Percentiles rank a stretch among this genome's conserved stretches.
Conservation (phyloP, 2,113 vertebrate genomes). For the Mastomys natalensis region DNA sequence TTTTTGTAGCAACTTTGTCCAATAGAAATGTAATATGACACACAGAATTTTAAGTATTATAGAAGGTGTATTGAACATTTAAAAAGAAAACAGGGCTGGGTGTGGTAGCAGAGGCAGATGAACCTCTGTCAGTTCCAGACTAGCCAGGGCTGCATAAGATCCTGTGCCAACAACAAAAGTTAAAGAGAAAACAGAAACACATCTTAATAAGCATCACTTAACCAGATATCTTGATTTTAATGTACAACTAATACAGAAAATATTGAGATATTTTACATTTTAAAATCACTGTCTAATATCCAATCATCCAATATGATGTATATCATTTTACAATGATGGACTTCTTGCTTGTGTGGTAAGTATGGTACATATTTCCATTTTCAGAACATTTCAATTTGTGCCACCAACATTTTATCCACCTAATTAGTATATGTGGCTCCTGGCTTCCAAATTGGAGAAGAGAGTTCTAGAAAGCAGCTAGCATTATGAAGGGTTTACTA, state of each 20-base stretch:
- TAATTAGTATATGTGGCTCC: background rate
- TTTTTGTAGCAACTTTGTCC: background rate
- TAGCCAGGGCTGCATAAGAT: background rate
- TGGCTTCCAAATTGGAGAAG: background rate
- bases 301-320: background rate
- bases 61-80: background rate
- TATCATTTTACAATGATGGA: background rate
- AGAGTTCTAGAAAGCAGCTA: background rate
- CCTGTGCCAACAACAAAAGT: background rate
- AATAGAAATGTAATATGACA: constrained; percentile 24
- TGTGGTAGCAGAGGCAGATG: background rate
- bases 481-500: background rate
- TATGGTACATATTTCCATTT: background rate
- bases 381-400: background rate
- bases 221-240: background rate
- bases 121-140: background rate
- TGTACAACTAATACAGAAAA: constrained; percentile 37
- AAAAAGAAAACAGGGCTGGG: background rate
- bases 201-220: constrained; percentile 16
- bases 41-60: constrained; percentile 37
- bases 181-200: background rate
- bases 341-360: background rate
- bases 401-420: background rate
- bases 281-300: background rate
- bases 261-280: background rate